A percentile compares a stretch with the other conserved stretches of the same genome.
Evolutionary conservation across 2,797 vertebrate species (phyloP).

Genomic region (Acanthurus lineatus): DNA sequence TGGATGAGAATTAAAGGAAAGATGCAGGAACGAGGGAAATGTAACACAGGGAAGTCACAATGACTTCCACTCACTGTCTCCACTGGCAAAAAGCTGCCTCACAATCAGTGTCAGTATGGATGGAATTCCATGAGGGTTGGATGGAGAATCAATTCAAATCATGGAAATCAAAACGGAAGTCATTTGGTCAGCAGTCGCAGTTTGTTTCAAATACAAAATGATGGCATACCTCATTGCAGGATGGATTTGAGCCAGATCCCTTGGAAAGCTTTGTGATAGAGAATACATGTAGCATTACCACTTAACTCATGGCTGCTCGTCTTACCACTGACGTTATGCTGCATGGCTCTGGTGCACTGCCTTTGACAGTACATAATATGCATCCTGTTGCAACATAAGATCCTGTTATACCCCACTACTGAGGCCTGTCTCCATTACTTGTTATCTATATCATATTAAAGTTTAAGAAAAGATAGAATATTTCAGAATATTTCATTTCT

Average conservation of each 20-base stretch:
- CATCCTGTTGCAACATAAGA: neutral
- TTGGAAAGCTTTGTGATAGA: conserved; percentile 86
- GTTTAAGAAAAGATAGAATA: neutral
- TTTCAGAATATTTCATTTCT: too few species aligned
- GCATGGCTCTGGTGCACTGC: neutral
- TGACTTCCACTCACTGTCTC: conserved; percentile 37
- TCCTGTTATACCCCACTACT: neutral
- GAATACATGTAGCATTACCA: conserved; percentile 81
- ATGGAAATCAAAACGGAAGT: conserved; percentile 52
- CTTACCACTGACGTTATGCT: neutral
- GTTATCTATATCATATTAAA: neutral
- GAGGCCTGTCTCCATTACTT: neutral
- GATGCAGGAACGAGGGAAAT: conserved; percentile 49
- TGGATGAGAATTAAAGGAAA: conserved; percentile 48
- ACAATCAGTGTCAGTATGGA: conserved; percentile 63
- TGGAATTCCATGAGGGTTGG: conserved; percentile 46
- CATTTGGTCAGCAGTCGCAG: conserved; percentile 59
- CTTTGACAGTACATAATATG: neutral
- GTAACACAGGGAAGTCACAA: conserved; percentile 48
- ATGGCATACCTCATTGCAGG: conserved; percentile 84
- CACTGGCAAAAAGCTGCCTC: conserved; percentile 35
- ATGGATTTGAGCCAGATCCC: conserved; percentile 84
- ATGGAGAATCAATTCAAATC: conserved; percentile 65
- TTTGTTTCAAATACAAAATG: conserved; percentile 71
- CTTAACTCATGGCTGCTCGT: conserved; percentile 38